Conservation (phyloP, 1,140 invertebrate genomes). For the Phthorimaea operculella region DNA sequence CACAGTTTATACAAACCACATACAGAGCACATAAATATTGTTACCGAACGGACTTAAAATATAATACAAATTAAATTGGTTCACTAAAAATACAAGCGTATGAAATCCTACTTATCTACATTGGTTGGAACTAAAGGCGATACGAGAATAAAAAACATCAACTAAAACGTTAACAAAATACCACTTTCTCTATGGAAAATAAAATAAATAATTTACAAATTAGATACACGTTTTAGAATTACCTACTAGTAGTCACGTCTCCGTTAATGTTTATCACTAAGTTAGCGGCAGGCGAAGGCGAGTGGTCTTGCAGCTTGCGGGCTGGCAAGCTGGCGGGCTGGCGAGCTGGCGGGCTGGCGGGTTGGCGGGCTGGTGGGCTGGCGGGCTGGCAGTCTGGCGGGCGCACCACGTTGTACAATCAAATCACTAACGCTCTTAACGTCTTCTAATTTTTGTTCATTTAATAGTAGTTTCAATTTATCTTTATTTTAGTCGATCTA, state of each 20-base stretch:
- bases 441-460: too few species aligned
- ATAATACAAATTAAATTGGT: constrained; percentile 60
- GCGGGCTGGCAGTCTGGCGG: too few species aligned
- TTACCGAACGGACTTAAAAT: constrained; percentile 49
- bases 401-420: too few species aligned
- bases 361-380: too few species aligned
- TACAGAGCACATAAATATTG: constrained; percentile 37
- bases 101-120: constrained; percentile 62
- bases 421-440: too few species aligned
- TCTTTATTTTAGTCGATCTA: too few species aligned
- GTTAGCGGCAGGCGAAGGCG: constrained; percentile 32
- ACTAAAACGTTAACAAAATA: constrained; percentile 69
- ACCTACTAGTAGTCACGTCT: constrained; percentile 58
- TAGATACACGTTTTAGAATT: constrained; percentile 63
- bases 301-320: constrained; percentile 21
- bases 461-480: too few species aligned
- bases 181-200: constrained; percentile 66
- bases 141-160: constrained; percentile 61
- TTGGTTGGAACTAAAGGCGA: constrained; percentile 57
- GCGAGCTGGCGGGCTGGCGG: too few species aligned
- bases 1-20: constrained; percentile 31
- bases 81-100: constrained; percentile 66
- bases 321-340: constrained; percentile 10
- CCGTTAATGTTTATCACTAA: constrained; percentile 55
- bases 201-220: constrained; percentile 65